A percentile compares a stretch with the other conserved stretches of the same genome.
Conservation (phyloP, 2,888 invertebrate genomes). For the Tenthredo scrophulariae region DNA sequence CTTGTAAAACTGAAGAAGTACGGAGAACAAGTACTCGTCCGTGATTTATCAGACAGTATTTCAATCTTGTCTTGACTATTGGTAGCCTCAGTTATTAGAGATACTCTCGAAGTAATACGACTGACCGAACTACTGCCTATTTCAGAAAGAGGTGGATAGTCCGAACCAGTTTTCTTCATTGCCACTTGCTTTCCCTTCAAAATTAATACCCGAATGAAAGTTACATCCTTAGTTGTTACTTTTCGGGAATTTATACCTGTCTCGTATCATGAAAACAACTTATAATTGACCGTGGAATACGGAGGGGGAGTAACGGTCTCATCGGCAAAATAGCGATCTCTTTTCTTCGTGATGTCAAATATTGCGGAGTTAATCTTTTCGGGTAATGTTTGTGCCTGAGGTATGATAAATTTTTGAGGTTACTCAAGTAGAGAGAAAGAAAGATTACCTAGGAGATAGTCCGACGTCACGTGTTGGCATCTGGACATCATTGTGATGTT, state of each 20-base stretch:
- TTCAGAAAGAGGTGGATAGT: slow-evolving; percentile 35
- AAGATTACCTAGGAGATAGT: slow-evolving; percentile 58
- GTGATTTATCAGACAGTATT: slow-evolving; percentile 14
- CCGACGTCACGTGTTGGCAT: slow-evolving; percentile 52
- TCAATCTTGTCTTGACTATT: slow-evolving; percentile 7
- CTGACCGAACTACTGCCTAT: slow-evolving; percentile 10
- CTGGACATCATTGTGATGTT: slow-evolving; percentile 27
- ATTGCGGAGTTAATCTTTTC: slow-evolving; percentile 42
- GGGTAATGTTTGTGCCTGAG: background rate
- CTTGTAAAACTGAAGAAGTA: slow-evolving; percentile 49
- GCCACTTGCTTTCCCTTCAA: slow-evolving; percentile 23
- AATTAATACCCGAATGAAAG: slow-evolving; percentile 25
- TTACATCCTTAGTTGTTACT: background rate
- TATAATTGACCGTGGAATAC: background rate
- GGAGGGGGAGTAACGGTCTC: slow-evolving; percentile 8
- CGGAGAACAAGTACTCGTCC: slow-evolving; percentile 43
- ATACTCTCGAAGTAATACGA: background rate
- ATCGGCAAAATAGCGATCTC: slow-evolving; percentile 30
- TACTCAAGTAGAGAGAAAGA: background rate
- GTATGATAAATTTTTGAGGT: background rate
- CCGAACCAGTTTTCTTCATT: background rate
- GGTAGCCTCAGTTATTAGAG: background rate
- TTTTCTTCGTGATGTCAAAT: background rate
- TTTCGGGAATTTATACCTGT: slow-evolving; percentile 19
- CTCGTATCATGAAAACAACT: background rate